These are phyloP conservation scores for Scleropages formosus DNA, from an alignment of 2,797 vertebrate species.

Conservation along the genomic window DNA sequence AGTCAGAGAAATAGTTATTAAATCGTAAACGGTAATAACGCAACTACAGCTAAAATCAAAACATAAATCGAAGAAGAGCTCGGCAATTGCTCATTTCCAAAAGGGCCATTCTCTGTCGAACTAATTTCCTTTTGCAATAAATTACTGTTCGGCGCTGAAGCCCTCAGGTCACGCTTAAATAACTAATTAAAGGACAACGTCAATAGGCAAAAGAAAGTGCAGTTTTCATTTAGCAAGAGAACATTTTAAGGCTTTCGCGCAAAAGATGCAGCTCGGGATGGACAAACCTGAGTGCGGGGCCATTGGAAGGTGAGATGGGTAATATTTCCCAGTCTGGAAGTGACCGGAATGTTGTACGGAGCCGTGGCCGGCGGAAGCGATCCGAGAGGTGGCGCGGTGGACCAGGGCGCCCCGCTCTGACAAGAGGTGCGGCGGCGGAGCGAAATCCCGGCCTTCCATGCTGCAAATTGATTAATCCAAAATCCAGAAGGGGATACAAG, in stretches of 20 bases:
- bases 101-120: constrained; percentile 42
- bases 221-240: constrained; percentile 6
- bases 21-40: constrained; percentile 38
- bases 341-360: constrained; percentile 81
- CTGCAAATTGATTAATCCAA: constrained; percentile 70
- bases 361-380: constrained; percentile 75
- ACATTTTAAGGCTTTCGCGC: constrained; percentile 6
- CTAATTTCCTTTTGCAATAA: constrained; percentile 53
- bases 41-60: constrained; percentile 31
- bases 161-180: constrained; percentile 29
- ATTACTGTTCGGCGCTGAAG: constrained; percentile 45
- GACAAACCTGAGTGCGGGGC: constrained; percentile 89
- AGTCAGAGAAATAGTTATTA: background rate
- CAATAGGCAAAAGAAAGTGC: constrained; percentile 19
- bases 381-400: constrained; percentile 80
- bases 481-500: constrained; percentile 65
- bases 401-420: constrained; percentile 83
- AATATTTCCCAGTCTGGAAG: constrained; percentile 91
- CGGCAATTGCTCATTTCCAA: constrained; percentile 42
- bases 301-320: constrained; percentile 87
- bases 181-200: constrained; percentile 25
- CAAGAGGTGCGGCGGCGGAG: constrained; percentile 87
- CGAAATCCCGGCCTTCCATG: constrained; percentile 95
- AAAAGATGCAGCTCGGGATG: background rate
- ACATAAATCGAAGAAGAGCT: constrained; percentile 31